Percentiles rank a stretch among this genome's conserved stretches.
These are phyloP conservation scores for Aix galericulata DNA, from an alignment of 2,113 vertebrate genomes.

Conservation along the genomic window DNA sequence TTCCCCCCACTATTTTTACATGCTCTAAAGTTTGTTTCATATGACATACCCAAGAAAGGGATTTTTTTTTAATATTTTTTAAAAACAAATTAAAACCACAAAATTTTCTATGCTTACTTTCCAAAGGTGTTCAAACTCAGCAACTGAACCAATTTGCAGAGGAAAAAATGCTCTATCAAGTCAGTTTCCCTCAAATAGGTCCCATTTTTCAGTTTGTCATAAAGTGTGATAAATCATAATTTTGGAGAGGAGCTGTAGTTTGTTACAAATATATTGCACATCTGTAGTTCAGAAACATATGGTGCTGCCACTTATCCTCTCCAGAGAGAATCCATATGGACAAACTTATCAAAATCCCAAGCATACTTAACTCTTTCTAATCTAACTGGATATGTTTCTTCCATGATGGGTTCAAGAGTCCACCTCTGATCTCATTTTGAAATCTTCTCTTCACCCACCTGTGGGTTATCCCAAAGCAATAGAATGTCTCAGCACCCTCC, in stretches of 20 bases:
- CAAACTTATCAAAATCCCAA: not conserved
- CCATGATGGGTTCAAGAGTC: not conserved
- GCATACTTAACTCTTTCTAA: not conserved
- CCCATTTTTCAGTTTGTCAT: conserved; percentile 32
- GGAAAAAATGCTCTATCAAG: not conserved
- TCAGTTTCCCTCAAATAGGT: conserved; percentile 2
- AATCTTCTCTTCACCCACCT: not conserved
- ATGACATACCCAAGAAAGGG: not conserved
- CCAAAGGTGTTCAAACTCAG: not conserved
- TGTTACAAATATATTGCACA: conserved; percentile 50
- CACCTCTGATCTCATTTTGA: not conserved
- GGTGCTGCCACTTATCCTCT: not conserved
- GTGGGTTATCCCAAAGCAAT: not conserved
- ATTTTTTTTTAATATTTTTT: not conserved
- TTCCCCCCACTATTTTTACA: not conserved
- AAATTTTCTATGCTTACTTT: not conserved
- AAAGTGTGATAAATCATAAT: conserved; percentile 36
- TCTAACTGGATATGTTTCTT: not conserved
- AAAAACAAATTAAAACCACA: not conserved
- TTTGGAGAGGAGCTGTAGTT: conserved; percentile 29
- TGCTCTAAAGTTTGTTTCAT: not conserved
- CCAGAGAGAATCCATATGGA: conserved; percentile 12
- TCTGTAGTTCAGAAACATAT: conserved; percentile 51
- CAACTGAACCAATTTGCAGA: not conserved
- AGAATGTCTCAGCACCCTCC: not conserved